A percentile compares a stretch with the other conserved stretches of the same genome.
Conservation (phyloP, 2,888 invertebrate genomes). For the Dexiosoma caninum region DNA sequence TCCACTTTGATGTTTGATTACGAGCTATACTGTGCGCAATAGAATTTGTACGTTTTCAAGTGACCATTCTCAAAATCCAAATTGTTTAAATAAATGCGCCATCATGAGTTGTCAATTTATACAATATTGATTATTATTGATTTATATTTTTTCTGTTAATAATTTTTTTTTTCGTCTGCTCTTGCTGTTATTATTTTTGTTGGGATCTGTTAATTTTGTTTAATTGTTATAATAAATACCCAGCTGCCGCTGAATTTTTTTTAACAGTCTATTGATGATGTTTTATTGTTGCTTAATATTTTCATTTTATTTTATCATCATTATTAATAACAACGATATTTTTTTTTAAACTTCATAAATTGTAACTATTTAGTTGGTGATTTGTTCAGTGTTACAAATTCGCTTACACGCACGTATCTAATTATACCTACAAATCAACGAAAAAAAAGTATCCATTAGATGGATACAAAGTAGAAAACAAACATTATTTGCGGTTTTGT, state of each 20-base stretch:
- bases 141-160: too few species aligned
- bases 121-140: too few species aligned
- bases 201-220: constrained; percentile 4
- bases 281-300: constrained; percentile 3
- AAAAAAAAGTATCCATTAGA: background rate
- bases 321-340: constrained; percentile 13
- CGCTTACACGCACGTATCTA: constrained; percentile 8
- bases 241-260: background rate
- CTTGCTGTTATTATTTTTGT: too few species aligned
- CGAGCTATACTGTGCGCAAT: too few species aligned
- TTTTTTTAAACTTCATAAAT: constrained; percentile 21
- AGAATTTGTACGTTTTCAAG: too few species aligned
- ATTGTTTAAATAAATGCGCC: too few species aligned
- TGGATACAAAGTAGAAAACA: background rate
- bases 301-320: constrained; percentile 10
- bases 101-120: too few species aligned
- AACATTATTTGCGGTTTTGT: constrained; percentile 34
- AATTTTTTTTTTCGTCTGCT: too few species aligned
- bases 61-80: too few species aligned
- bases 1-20: too few species aligned
- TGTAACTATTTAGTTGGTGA: constrained; percentile 47
- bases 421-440: background rate
- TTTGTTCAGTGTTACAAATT: constrained; percentile 36
- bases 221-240: background rate
- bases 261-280: too few species aligned